These are phyloP conservation scores for Atrichornis clamosus DNA, from an alignment of 2,113 vertebrate genomes.

Conservation along the genomic window DNA sequence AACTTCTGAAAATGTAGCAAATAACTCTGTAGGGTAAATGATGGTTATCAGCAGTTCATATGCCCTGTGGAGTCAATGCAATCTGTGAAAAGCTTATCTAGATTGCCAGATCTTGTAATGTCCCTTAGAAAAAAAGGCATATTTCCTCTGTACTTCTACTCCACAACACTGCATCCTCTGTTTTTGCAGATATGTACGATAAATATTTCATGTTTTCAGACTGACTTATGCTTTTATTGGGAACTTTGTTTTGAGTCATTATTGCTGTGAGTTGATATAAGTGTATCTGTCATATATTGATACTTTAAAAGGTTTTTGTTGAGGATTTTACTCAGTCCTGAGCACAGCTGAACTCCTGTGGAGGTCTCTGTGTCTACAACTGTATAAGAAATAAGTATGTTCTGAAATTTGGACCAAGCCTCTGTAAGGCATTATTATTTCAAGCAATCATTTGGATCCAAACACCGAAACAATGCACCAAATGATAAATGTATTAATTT, in stretches of 20 bases:
- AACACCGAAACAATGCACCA: neutral
- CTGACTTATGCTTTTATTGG: neutral
- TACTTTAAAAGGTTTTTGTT: neutral
- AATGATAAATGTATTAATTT: slow-evolving; percentile 34
- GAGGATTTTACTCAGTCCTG: neutral
- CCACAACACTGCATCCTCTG: neutral
- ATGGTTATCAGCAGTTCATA: slow-evolving; percentile 8
- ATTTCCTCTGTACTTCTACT: neutral
- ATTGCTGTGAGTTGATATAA: neutral
- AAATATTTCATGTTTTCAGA: neutral
- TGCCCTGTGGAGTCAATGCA: neutral
- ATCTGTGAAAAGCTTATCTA: slow-evolving; percentile 44
- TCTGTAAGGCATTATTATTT: neutral
- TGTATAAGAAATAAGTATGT: neutral
- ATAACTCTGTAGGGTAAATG: neutral
- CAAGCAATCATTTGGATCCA: neutral
- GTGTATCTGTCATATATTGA: neutral
- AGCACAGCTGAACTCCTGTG: neutral
- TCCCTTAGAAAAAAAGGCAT: slow-evolving; percentile 21
- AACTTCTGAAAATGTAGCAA: slow-evolving; percentile 8
- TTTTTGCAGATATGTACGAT: neutral
- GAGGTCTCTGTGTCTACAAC: neutral
- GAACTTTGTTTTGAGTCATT: neutral
- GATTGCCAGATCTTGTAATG: slow-evolving; percentile 11
- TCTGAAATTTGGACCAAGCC: neutral